phyloP scores from a whole-genome alignment of 2,113 vertebrate genomes.

The Poeciliopsis prolifica region DNA sequence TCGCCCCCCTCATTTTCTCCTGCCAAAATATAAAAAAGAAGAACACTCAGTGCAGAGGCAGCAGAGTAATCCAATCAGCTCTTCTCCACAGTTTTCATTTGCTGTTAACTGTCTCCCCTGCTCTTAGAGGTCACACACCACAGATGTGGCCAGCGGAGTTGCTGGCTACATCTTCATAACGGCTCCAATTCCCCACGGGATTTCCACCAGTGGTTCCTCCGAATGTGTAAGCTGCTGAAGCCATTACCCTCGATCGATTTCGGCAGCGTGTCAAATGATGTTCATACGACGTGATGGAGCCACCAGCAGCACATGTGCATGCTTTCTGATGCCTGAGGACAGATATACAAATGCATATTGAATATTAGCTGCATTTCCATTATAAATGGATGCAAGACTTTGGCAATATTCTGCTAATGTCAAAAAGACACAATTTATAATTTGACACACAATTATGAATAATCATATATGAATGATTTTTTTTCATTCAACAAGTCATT shows the following conservation, averaged over 20 bases:
- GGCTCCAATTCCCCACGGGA: constrained; percentile 37
- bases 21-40: constrained; percentile 14
- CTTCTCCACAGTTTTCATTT: constrained; percentile 51
- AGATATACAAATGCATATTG: not conserved
- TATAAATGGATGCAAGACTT: no score
- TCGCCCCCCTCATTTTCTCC: constrained; percentile 27
- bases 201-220: constrained; percentile 24
- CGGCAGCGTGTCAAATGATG: constrained; percentile 34
- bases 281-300: not conserved
- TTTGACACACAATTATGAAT: no score
- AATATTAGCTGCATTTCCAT: no score
- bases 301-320: constrained; percentile 26
- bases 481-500: no score
- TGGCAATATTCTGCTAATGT: no score
- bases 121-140: constrained; percentile 50
- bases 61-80: constrained; percentile 64
- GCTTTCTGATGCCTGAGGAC: constrained; percentile 11
- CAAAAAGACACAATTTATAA: no score
- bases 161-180: constrained; percentile 45
- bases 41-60: not conserved
- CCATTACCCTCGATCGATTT: constrained; percentile 38
- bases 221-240: constrained; percentile 23
- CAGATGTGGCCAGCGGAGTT: constrained; percentile 35
- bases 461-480: no score
- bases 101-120: constrained; percentile 50